phyloP scores from a whole-genome alignment of 2,113 vertebrate genomes.

The Craseonycteris thonglongyai region DNA sequence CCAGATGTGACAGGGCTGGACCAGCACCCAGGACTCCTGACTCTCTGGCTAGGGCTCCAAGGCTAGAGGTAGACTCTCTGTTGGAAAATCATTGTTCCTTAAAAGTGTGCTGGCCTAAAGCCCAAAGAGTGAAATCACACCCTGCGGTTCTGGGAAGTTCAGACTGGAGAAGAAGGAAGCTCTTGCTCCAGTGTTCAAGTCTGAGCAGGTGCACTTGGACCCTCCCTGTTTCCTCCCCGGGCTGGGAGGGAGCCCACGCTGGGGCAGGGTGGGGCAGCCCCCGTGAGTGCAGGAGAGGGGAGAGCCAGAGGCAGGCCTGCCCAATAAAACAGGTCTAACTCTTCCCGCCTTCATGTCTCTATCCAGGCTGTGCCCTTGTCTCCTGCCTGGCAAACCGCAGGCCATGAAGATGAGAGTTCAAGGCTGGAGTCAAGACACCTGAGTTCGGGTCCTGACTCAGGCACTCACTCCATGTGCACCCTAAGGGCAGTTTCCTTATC shows the following conservation, averaged over 20 bases:
- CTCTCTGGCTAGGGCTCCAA: not conserved
- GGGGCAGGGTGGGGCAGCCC: conserved; percentile 20
- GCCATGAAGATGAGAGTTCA: not conserved
- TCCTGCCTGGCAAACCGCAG: not conserved
- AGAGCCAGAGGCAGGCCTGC: not conserved
- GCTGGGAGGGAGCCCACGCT: not conserved
- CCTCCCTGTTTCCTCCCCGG: conserved; percentile 30
- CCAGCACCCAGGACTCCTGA: not conserved
- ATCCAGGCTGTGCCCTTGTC: not conserved
- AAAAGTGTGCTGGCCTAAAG: conserved; percentile 45
- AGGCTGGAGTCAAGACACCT: not conserved
- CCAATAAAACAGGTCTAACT: not conserved
- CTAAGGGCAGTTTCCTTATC: not conserved
- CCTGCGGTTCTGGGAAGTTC: conserved; percentile 60
- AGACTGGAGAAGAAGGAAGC: conserved; percentile 42
- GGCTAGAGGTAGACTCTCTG: not conserved
- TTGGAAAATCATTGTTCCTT: conserved; percentile 55
- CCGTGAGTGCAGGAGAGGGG: not conserved
- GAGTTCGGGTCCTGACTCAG: not conserved
- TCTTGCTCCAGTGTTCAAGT: conserved; percentile 41
- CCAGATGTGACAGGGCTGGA: not conserved
- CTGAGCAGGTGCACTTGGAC: conserved; percentile 53
- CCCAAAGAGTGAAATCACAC: conserved; percentile 65
- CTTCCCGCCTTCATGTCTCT: conserved; percentile 35
- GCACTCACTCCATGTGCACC: not conserved